Base-by-base conservation (phyloP, 2,888 invertebrate genomes). In the Papilio elwesi region DNA sequence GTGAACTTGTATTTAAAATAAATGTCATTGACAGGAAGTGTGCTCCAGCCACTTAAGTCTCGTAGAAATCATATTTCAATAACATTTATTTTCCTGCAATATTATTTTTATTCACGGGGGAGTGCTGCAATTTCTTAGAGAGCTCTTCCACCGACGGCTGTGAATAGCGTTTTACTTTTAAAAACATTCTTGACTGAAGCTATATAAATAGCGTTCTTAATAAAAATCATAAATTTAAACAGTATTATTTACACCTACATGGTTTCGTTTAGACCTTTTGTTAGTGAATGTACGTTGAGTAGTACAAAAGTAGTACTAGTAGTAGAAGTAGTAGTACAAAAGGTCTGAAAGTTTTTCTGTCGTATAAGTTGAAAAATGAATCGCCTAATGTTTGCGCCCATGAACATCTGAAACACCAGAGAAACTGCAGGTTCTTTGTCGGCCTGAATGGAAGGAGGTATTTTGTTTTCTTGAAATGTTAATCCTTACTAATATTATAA, bases 121-220 rank as follows among this genome's bases (percentile, higher is more conserved):
- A 49, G 64, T 16, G 53, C 53, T 15, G 64, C 64, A 64, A 64
- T 64, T 64, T 64, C 64, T 48, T 48, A 48, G 64, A 64, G 64
- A 64, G 64, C 64, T 9, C 64, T 64, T 57, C 11, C 47, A 15
- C 10, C 4, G 47, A 47, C 47, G 43, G 43, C 47, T 47, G 11
- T 63, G 63, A 47, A 63, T 63, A 16, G 63, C 47, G 47, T 63
- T 63, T 63, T 63, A 63, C 63, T 63, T 63, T 43, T 10, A 38
- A 55, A 43, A 62, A 62, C 62, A 43, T 62, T 62, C 62, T 62
- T 62, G 38, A 47, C 47, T 38, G 57, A 47, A 47, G 63, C 38
- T n/a, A 15, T 47, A 47, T 63, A 63, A 63, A 63, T 63, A 47
- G 59, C 1, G 8, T 15, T 15, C 47, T 47, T 6, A 47, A 63